Base-by-base conservation (phyloP, 2,888 invertebrate species). In the Mesoligia furuncula region DNA sequence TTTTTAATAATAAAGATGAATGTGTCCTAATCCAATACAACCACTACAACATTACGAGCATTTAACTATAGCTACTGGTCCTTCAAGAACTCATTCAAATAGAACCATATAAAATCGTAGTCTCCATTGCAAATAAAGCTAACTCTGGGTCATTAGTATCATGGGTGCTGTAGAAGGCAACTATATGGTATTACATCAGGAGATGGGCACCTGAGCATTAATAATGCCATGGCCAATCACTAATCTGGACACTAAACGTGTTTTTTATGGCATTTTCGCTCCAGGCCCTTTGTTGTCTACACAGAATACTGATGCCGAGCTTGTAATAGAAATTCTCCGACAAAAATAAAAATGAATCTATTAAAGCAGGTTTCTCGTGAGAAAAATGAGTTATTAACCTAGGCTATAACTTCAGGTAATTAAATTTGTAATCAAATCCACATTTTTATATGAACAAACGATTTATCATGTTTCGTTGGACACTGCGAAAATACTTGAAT, bases 261-360 rank as follows among this genome's bases (percentile, higher is more conserved):
- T 76, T 85, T 84, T 84, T 77, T 78, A 85, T 85, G 27, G 61
- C 57, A 65, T 73, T 81, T 61, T 51, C 36, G 75, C 85, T 70
- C 20, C 31, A 70, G 73, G 85, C 62, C 66, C 13, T 73, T 64
- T 78, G 39, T 64, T 68, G 72, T 57, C 54, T 42, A 42, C 51
- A 24, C 48, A 57, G 39, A 36, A 51, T 68, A 27, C 48, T 64
- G 9, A 42, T 0, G 72, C 36, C 48, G 42, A 39, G 51, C 54
- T 74, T 54, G 71, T 72, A 79, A 72, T 74, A 68, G 59, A 75
- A 59, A 70, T 67, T 51, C 20, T 6, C 62, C 57, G 48, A 61
- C n/a, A 57, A 64, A 69, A 71, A 57, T 39, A 36, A 70, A 54
- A 36, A 45, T 45, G 5, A 57, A 57, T 27, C 42, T 15, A 45